Evolutionary conservation across 2,888 invertebrate species (phyloP).

Genomic region (Hypercompe scribonia): DNA sequence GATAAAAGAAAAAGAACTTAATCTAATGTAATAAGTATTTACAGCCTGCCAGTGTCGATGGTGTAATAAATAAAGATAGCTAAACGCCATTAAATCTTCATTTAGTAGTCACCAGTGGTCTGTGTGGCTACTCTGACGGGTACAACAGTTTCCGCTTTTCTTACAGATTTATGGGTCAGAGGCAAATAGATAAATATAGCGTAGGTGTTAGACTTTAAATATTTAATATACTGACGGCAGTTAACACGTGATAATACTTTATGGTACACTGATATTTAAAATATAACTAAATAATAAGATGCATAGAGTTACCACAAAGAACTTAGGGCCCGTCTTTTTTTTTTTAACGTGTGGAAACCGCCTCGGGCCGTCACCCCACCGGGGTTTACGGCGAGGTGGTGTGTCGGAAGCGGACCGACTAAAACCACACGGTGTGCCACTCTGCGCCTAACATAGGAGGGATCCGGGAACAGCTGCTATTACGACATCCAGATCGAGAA

Average conservation of each 20-base stretch:
- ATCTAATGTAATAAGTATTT: constrained; percentile 48
- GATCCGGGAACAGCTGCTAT: no score
- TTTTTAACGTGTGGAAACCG: no score
- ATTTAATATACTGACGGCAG: background rate
- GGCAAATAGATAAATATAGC: constrained; percentile 12
- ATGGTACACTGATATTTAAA: no score
- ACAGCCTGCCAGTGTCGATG: constrained; percentile 35
- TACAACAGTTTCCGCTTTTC: constrained; percentile 47
- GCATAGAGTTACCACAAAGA: no score
- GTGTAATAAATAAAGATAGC: constrained; percentile 51
- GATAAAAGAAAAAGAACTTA: constrained; percentile 23
- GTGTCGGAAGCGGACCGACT: no score
- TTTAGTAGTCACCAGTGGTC: constrained; percentile 37
- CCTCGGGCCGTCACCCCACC: no score
- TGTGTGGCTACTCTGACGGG: constrained; percentile 24
- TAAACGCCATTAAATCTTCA: constrained; percentile 54
- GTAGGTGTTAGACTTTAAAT: constrained; percentile 1
- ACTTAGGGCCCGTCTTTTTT: no score
- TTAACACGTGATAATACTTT: background rate
- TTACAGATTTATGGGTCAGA: constrained; percentile 42
- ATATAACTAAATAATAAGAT: background rate
- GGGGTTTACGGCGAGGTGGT: no score
- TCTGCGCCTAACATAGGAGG: no score
- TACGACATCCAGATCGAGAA: no score
- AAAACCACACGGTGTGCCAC: no score